Percentiles rank a stretch among this genome's conserved stretches.
Conservation (phyloP, 2,888 invertebrate species). For the Dryobotodes eremita region DNA sequence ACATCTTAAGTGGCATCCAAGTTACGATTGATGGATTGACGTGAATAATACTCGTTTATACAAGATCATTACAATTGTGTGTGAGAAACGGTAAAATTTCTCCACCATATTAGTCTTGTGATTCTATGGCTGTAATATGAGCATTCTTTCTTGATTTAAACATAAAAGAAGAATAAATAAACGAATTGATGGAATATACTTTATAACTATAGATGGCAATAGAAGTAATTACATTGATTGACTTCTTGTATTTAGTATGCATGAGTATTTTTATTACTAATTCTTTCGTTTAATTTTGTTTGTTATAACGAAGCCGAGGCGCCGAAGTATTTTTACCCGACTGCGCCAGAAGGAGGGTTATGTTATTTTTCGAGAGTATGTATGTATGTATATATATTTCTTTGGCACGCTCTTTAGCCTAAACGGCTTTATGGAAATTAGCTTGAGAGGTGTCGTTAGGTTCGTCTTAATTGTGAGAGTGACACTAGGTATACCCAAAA, state of each 20-base stretch:
- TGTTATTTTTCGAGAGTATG: too few species aligned
- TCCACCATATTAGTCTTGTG: slow-evolving; percentile 39
- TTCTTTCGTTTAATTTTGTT: slow-evolving; percentile 34
- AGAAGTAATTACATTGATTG: slow-evolving; percentile 38
- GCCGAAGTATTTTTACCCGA: background rate
- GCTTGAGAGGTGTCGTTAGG: too few species aligned
- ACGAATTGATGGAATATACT: background rate
- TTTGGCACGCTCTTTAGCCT: too few species aligned
- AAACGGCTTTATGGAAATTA: too few species aligned
- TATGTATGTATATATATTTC: too few species aligned
- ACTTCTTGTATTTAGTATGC: slow-evolving; percentile 48
- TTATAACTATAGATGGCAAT: slow-evolving; percentile 21
- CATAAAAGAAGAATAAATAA: slow-evolving; percentile 54
- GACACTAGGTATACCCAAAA: too few species aligned
- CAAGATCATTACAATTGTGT: slow-evolving; percentile 53
- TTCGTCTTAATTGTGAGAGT: too few species aligned
- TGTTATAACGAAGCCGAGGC: background rate
- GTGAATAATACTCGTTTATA: slow-evolving; percentile 49
- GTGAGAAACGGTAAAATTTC: slow-evolving; percentile 53
- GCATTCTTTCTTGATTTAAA: slow-evolving; percentile 54
- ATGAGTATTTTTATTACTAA: slow-evolving; percentile 32
- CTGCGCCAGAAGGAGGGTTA: too few species aligned
- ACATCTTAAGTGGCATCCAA: slow-evolving; percentile 24
- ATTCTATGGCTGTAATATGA: slow-evolving; percentile 34
- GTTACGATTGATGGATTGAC: slow-evolving; percentile 58